Evolutionary conservation across 2,797 vertebrate genomes (phyloP).

Genomic region (Karalla daura): DNA sequence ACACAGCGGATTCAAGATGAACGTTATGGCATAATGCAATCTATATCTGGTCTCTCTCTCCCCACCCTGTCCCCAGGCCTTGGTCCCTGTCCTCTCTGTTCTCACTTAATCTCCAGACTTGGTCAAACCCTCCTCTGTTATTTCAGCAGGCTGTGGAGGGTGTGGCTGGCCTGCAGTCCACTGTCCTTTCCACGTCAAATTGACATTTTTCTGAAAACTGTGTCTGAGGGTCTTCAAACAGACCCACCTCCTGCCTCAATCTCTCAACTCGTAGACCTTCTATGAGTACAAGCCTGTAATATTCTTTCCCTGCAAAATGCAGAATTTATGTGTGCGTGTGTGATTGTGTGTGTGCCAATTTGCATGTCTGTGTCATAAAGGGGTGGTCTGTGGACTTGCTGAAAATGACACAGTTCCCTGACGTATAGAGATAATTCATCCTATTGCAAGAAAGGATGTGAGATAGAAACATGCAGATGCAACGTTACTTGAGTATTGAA

Average conservation of each 20-base stretch:
- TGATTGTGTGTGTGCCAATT: neutral
- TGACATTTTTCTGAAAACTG: slow-evolving; percentile 49
- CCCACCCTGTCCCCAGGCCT: neutral
- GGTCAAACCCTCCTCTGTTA: slow-evolving; percentile 23
- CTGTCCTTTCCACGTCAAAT: slow-evolving; percentile 37
- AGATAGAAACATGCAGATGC: slow-evolving; percentile 9
- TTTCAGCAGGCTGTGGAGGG: slow-evolving; percentile 18
- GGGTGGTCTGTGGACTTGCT: slow-evolving; percentile 7
- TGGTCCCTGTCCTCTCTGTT: slow-evolving; percentile 8
- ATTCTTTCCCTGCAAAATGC: neutral
- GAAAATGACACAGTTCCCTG: slow-evolving; percentile 53
- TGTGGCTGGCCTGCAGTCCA: slow-evolving; percentile 16
- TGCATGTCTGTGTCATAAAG: slow-evolving; percentile 11
- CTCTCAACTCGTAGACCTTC: slow-evolving; percentile 11
- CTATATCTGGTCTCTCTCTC: neutral
- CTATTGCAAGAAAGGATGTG: neutral
- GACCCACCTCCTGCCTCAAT: slow-evolving; percentile 28
- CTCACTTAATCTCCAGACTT: slow-evolving; percentile 35
- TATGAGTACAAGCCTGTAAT: accelerated
- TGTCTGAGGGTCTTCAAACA: slow-evolving; percentile 48
- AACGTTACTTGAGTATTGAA: slow-evolving; percentile 23
- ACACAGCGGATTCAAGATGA: neutral
- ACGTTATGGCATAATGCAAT: slow-evolving; percentile 1
- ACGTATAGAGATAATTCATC: slow-evolving; percentile 26
- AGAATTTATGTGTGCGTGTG: neutral